Conservation (phyloP, 2,113 vertebrate genomes). For the Hemichromis elongatus region DNA sequence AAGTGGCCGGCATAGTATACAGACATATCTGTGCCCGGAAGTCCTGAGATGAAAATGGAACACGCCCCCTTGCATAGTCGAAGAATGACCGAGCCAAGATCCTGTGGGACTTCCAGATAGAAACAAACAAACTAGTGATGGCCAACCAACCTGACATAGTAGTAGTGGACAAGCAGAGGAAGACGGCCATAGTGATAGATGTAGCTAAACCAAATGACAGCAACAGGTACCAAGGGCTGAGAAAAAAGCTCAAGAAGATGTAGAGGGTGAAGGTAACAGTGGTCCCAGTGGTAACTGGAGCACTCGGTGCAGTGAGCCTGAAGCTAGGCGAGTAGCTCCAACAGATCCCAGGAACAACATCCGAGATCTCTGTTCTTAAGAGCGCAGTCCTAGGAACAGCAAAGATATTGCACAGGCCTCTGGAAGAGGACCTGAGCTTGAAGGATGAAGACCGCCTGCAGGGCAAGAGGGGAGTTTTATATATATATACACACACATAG, state of each 20-base stretch:
- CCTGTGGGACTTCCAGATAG: not conserved
- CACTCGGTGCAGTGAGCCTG: too few species aligned
- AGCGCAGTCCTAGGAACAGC: too few species aligned
- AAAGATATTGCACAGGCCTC: too few species aligned
- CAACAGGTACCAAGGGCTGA: not conserved
- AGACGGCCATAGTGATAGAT: not conserved
- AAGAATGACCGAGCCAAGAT: not conserved
- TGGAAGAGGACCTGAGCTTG: fast-evolving
- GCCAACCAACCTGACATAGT: not conserved
- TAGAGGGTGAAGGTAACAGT: not conserved
- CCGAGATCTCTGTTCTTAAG: too few species aligned
- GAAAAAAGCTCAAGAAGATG: not conserved
- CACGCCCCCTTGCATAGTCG: not conserved
- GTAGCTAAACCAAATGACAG: not conserved
- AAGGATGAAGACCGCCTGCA: not conserved
- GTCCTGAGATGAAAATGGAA: not conserved
- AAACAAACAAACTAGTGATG: not conserved
- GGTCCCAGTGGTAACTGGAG: too few species aligned
- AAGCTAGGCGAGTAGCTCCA: too few species aligned
- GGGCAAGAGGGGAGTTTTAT: too few species aligned
- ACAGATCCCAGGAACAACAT: too few species aligned
- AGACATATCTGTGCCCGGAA: too few species aligned
- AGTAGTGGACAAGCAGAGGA: not conserved
- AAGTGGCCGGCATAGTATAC: not conserved
- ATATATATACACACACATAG: too few species aligned